These are phyloP conservation scores for Rhaphigaster nebulosa DNA, from an alignment of 2,888 invertebrate species.

Conservation along the genomic window DNA sequence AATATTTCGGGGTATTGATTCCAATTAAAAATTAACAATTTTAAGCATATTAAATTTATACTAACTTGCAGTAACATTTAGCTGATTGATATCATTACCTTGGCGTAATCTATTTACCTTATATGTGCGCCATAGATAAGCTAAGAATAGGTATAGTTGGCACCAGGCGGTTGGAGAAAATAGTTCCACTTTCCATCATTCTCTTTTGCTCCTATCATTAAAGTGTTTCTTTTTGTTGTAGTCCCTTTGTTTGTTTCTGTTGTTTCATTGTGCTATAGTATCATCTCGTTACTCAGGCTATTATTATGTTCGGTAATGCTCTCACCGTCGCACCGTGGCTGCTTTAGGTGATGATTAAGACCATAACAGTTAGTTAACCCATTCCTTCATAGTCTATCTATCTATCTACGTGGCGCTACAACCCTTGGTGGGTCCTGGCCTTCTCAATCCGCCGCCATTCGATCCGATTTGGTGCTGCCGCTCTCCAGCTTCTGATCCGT, in stretches of 20 bases:
- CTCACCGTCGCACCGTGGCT: neutral
- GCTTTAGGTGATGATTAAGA: neutral
- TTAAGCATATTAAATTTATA: too few species aligned
- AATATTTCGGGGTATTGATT: too few species aligned
- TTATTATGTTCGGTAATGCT: conserved; percentile 3
- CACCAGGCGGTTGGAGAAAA: neutral
- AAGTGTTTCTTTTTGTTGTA: conserved; percentile 7
- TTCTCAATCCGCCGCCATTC: too few species aligned
- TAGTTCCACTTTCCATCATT: conserved; percentile 39
- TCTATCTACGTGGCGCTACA: too few species aligned
- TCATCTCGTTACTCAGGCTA: conserved; percentile 1
- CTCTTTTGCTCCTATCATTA: conserved; percentile 4
- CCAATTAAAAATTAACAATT: too few species aligned
- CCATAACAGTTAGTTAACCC: neutral
- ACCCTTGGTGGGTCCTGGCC: too few species aligned
- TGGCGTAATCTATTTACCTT: neutral
- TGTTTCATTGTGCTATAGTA: neutral
- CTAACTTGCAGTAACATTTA: too few species aligned
- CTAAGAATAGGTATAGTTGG: too few species aligned
- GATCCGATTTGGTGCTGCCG: too few species aligned
- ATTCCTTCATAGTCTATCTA: neutral
- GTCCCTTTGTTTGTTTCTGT: conserved; percentile 5
- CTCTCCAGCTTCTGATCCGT: too few species aligned
- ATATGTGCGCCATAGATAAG: neutral
- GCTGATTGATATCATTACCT: neutral